Conservation (phyloP, 2,113 vertebrate genomes). For the Sylvilagus bachmani region DNA sequence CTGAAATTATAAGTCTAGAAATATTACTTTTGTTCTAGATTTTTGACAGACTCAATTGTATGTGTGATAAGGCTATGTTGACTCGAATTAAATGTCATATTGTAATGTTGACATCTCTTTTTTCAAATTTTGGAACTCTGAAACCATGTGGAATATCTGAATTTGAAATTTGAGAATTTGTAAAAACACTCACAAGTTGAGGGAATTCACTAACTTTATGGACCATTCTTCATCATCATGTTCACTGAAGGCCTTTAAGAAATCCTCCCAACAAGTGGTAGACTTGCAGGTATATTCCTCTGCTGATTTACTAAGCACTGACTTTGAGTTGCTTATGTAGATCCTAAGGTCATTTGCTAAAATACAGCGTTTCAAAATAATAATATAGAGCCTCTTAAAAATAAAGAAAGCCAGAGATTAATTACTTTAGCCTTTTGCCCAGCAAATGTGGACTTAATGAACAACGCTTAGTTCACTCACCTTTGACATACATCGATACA, state of each 20-base stretch:
- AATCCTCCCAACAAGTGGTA: conserved; percentile 1
- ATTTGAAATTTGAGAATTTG: conserved; percentile 32
- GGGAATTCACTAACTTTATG: neutral
- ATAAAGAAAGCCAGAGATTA: neutral
- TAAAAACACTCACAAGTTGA: neutral
- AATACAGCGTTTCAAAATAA: conserved; percentile 34
- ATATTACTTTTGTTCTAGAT: conserved; percentile 14
- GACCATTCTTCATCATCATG: neutral
- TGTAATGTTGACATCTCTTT: conserved; percentile 17
- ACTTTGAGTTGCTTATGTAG: neutral
- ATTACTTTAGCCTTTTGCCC: neutral
- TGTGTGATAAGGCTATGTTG: neutral
- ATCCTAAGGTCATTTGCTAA: conserved; percentile 34
- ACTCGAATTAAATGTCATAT: neutral
- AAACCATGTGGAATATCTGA: neutral
- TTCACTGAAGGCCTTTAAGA: conserved; percentile 16
- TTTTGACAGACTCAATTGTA: neutral
- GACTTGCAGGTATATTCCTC: neutral
- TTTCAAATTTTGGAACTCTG: neutral
- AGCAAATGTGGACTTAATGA: neutral
- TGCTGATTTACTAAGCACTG: neutral
- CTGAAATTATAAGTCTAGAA: conserved; percentile 65
- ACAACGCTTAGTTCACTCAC: neutral
- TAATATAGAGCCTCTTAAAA: conserved; percentile 38
- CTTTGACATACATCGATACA: neutral